phyloP scores from a whole-genome alignment of 1,140 invertebrate genomes.

The Danaus plexippus region DNA sequence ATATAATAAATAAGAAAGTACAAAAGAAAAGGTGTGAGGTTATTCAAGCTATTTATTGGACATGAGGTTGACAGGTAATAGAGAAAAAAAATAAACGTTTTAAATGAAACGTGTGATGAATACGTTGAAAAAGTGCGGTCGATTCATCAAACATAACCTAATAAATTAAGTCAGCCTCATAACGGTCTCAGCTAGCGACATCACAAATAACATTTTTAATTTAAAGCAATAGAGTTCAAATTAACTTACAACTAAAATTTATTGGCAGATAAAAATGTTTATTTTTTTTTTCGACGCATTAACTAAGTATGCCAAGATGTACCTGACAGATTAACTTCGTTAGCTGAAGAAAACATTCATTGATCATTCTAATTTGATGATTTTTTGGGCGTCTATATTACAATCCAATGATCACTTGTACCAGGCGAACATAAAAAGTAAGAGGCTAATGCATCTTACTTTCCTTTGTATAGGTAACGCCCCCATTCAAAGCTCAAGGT shows the following conservation, averaged over 20 bases:
- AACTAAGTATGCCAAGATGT: constrained; percentile 23
- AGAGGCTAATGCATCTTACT: constrained; percentile 6
- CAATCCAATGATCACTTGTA: neutral
- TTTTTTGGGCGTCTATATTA: too few relatives aligned
- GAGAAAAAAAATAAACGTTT: too few relatives aligned
- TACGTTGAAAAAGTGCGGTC: constrained; percentile 14
- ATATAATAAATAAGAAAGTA: constrained; percentile 2
- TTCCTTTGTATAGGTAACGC: constrained; percentile 7
- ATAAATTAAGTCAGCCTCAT: constrained; percentile 21
- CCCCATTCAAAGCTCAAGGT: constrained; percentile 13
- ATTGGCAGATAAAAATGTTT: constrained; percentile 3
- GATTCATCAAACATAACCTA: constrained; percentile 26
- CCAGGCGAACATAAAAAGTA: constrained; percentile 14
- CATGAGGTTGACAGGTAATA: too few relatives aligned
- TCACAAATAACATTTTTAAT: neutral
- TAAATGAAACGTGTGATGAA: neutral
- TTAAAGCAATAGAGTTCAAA: constrained; percentile 2
- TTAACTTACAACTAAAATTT: neutral
- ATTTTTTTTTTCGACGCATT: neutral
- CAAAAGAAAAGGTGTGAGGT: neutral
- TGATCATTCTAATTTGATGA: too few relatives aligned
- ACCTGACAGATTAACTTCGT: constrained; percentile 22
- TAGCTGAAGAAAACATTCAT: constrained; percentile 10
- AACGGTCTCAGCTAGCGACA: constrained; percentile 13
- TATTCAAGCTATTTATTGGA: neutral